These are phyloP conservation scores for Dryocosmus kuriphilus DNA, from an alignment of 2,888 invertebrate genomes.

Conservation along the genomic window DNA sequence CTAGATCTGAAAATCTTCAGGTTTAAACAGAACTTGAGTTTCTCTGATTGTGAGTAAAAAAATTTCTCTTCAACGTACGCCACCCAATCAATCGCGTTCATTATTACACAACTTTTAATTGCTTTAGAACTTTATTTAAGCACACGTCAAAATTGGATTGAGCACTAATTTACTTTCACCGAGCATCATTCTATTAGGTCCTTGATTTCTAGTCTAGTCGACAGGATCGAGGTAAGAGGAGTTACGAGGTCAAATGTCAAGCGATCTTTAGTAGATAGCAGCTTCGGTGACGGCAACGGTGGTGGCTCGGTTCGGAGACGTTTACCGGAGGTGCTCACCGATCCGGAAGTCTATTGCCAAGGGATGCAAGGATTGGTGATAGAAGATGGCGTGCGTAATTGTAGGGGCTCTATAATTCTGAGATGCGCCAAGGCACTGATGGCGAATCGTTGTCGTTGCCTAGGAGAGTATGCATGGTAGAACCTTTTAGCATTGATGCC, in stretches of 20 bases:
- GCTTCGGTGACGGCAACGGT: neutral
- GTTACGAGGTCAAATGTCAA: neutral
- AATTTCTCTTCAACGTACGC: too few species aligned
- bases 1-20: too few species aligned
- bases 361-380: neutral
- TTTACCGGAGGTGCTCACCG: constrained; percentile 4
- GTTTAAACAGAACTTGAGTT: too few species aligned
- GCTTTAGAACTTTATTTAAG: too few species aligned
- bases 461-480: constrained; percentile 13
- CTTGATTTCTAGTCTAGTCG: neutral
- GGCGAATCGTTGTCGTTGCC: constrained; percentile 43
- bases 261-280: neutral
- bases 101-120: too few species aligned
- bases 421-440: constrained; percentile 40
- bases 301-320: neutral
- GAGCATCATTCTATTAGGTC: neutral
- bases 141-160: neutral
- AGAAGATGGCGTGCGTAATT: constrained; percentile 42
- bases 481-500: constrained; percentile 26
- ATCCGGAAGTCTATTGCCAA: constrained; percentile 17
- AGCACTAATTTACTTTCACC: neutral
- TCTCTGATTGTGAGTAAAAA: too few species aligned
- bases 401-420: constrained; percentile 55
- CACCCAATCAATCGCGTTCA: too few species aligned
- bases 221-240: neutral